Base-by-base conservation (phyloP, 2,797 vertebrate genomes). In the Margarornis squamiger region DNA sequence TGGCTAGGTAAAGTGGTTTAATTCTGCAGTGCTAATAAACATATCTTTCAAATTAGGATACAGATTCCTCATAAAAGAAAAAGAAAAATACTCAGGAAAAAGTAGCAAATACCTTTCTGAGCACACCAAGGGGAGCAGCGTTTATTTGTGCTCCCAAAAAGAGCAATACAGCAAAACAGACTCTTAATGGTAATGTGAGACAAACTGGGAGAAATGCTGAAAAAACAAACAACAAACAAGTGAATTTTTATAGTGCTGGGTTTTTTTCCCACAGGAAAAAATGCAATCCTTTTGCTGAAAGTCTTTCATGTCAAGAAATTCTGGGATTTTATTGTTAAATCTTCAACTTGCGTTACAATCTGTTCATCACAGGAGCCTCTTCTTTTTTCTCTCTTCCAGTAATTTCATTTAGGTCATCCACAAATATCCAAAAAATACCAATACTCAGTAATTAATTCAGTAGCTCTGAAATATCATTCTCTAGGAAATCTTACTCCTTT, bases 141-240 rank as follows among this genome's bases (percentile, higher is more conserved):
- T 68, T 82, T 71, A 71, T 83, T n/a, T 83, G 49, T 0, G 0
- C n/a, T 93, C 48, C 36, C 73, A 45, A 83, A 94, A 95, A 81
- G 78, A 93, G 84, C 78, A 88, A 41, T 86, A 62, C 6, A 80
- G 72, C 61, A 82, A 85, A 83, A 45, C 48, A 93, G 92, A 67
- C 63, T 86, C 65, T 38, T 38, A 46, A 57, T 43, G 55, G 43
- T 63, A 70, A 89, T 32, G 34, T 46, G 88, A 86, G 57, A 92
- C 58, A 85, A 95, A 85, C 63, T 70, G 48, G 84, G 34, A 87
- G 51, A 93, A 84, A 91, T 73, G 76, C 36, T 93, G 91, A 91
- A 22, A 67, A 93, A 88, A 54, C 61, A 74, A 83, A 79, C 41
- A 41, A 54, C 19, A 41, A 67, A 78, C 3, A n/a, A 87, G 34